Evolutionary conservation across 2,888 invertebrate genomes (phyloP).

Genomic region (Doris montereyensis): DNA sequence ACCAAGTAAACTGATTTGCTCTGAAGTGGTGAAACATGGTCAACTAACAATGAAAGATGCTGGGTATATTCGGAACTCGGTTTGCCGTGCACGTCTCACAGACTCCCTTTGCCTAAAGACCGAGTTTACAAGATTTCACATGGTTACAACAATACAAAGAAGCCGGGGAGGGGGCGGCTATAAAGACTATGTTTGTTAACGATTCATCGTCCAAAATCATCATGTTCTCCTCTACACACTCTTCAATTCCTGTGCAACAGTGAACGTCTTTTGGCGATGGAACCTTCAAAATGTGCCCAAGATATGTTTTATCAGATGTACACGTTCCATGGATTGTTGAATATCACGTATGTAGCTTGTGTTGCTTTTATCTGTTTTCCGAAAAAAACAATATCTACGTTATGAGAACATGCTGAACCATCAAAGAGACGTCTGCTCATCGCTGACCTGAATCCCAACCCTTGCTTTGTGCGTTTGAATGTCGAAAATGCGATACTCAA

Average conservation of each 20-base stretch:
- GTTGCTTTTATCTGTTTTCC: no score
- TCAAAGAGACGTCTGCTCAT: no score
- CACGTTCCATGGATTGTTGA: no score
- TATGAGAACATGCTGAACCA: no score
- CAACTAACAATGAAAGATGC: conserved; percentile 7
- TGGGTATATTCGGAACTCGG: conserved; percentile 4
- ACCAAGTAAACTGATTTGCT: conserved; percentile 18
- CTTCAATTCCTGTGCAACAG: background rate
- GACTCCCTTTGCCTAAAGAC: conserved; percentile 8
- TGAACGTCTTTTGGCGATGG: no score
- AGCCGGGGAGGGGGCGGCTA: conserved; percentile 8
- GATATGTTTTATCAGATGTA: no score
- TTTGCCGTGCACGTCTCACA: conserved; percentile 7
- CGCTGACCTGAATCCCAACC: no score
- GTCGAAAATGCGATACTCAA: no score
- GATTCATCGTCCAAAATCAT: background rate
- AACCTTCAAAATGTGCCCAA: no score
- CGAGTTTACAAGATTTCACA: conserved; percentile 1
- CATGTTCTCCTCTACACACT: background rate
- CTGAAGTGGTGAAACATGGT: conserved; percentile 14
- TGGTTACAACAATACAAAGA: conserved; percentile 8
- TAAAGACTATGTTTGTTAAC: background rate
- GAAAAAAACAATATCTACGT: no score
- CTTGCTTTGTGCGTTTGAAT: no score
- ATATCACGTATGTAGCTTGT: no score